A percentile compares a stretch with the other conserved stretches of the same genome.
Conservation (phyloP, 2,113 vertebrate species). For the Otocyon megalotis region DNA sequence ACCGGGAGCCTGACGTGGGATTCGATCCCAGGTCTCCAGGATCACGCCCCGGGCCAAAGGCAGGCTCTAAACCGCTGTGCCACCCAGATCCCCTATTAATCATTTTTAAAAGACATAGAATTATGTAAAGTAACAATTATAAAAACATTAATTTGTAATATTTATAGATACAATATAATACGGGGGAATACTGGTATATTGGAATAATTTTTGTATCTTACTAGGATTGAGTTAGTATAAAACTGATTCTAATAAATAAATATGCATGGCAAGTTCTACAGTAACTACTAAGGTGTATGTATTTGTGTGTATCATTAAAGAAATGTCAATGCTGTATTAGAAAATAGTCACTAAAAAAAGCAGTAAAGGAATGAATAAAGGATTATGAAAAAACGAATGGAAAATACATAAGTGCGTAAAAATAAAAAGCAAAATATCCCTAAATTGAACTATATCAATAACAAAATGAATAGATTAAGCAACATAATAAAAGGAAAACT, state of each 20-base stretch:
- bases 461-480: neutral
- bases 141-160: neutral
- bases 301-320: neutral
- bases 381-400: neutral
- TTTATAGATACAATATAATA: neutral
- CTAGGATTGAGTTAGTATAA: neutral
- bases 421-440: neutral
- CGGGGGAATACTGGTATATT: neutral
- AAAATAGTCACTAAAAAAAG: conserved; percentile 9
- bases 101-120: neutral
- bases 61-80: no score
- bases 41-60: no score
- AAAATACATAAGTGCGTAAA: neutral
- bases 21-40: no score
- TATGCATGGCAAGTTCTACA: neutral
- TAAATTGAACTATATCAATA: neutral
- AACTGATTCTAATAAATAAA: neutral
- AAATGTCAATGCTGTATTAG: neutral
- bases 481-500: neutral
- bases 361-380: neutral
- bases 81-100: no score
- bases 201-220: neutral
- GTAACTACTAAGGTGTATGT: neutral
- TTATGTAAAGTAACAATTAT: neutral
- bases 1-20: no score